phyloP scores from a whole-genome alignment of 2,888 invertebrate genomes.

The Tetranychus truncatus region DNA sequence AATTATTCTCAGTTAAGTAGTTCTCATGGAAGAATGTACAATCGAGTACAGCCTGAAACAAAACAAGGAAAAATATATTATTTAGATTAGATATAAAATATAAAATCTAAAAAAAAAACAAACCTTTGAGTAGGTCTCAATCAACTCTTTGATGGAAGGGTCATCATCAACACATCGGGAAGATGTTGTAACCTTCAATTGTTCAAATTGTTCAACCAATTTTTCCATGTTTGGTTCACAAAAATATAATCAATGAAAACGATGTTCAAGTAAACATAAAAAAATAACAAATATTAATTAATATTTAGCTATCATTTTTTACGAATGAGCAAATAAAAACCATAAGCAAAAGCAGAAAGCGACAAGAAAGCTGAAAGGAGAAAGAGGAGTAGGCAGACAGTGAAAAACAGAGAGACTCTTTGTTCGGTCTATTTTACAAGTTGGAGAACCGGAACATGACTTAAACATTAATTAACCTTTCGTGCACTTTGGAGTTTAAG shows the following conservation, averaged over 20 bases:
- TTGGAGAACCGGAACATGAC: too few species aligned
- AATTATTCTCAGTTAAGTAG: slow-evolving; percentile 10
- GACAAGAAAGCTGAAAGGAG: not conserved
- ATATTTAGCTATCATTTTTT: slow-evolving; percentile 5
- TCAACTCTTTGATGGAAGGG: not conserved
- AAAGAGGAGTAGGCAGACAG: not conserved
- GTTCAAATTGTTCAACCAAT: slow-evolving; percentile 9
- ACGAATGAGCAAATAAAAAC: not conserved
- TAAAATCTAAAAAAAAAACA: not conserved
- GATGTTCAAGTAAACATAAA: not conserved
- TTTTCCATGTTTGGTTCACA: not conserved
- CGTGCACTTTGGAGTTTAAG: too few species aligned
- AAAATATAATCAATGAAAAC: not conserved
- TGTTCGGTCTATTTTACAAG: not conserved
- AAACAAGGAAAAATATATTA: not conserved
- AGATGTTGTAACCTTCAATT: slow-evolving; percentile 10
- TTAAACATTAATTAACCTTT: too few species aligned
- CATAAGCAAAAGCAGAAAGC: not conserved
- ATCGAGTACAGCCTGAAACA: slow-evolving; percentile 12
- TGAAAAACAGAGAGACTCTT: not conserved
- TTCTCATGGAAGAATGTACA: slow-evolving; percentile 14
- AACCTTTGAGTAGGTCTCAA: slow-evolving; percentile 14
- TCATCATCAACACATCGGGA: not conserved
- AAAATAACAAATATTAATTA: not conserved
- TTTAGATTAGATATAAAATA: not conserved